Base-by-base conservation (phyloP, 2,113 vertebrate species). In the Crotalus viridis region DNA sequence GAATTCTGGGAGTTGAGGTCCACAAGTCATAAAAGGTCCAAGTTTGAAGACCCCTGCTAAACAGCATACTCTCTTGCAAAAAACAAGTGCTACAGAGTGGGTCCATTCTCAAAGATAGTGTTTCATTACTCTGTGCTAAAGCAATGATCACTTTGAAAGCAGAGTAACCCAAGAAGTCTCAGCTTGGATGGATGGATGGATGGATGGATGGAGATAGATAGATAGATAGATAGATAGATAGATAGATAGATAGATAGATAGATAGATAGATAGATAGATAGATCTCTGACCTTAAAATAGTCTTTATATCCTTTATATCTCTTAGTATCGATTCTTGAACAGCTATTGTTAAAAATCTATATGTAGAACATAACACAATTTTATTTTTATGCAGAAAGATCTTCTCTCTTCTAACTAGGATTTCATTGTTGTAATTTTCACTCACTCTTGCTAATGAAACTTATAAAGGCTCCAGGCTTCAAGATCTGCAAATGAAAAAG, bases 81-180 rank as follows among this genome's bases (percentile, higher is more conserved):
- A 93, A 1, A 0, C 54, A 89, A 74, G 33, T 61, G 74, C 87
- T 91, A 19, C 61, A 2, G 69, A 85, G 39, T 4, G 91, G 43
- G 61, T 94, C 81, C 90, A 89, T 91, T 90, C 86, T n/a, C 55
- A 92, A 95, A 94, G 0, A 13, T 91, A 51, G 8, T 48, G 74
- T 89, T 94, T 95, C 24, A 52, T 89, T 93, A 13, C 87, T 64
- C 91, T 19, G 9, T 95, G 85, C 51, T 86, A 93, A 8, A 94
- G 51, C 15, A 93, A 15, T 81, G 24, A 92, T 93, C 90, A 90
- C 0, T 24, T 43, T 92, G 88, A 93, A 94, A 95, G 52, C 88
- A 69, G 52, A 93, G 91, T 2, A 89, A 21, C 85, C 51, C 4
- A 64, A 87, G 28, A 92, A 93, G 48, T 51, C 48, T 51, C 48